A percentile compares a stretch with the other conserved stretches of the same genome.
These are phyloP conservation scores for Tanypteryx hageni DNA, from an alignment of 2,888 invertebrate species.

Conservation along the genomic window DNA sequence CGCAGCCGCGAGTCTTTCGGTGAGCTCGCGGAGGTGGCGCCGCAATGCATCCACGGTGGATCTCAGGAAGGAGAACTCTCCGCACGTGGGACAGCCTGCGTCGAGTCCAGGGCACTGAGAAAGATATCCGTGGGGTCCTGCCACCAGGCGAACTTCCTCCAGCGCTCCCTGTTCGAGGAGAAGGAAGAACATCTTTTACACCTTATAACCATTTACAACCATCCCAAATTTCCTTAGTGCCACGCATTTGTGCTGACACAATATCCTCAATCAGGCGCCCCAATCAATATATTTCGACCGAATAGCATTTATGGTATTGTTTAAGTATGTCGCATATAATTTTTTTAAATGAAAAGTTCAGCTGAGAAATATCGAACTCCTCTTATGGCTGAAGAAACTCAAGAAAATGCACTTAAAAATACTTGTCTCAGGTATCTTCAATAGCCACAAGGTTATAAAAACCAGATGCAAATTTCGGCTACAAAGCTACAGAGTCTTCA, in stretches of 20 bases:
- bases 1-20: slow-evolving; percentile 89
- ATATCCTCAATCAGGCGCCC: too few species aligned
- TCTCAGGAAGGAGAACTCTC: slow-evolving; percentile 90
- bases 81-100: slow-evolving; percentile 93
- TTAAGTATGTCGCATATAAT: too few species aligned
- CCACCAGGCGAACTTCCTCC: slow-evolving; percentile 91
- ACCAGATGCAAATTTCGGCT: too few species aligned
- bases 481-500: too few species aligned
- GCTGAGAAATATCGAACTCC: too few species aligned
- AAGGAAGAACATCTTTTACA: background rate
- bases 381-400: too few species aligned
- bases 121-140: slow-evolving; percentile 90
- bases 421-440: too few species aligned
- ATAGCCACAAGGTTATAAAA: too few species aligned
- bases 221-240: background rate
- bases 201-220: background rate
- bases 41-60: slow-evolving; percentile 89
- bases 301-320: too few species aligned
- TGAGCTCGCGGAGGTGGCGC: slow-evolving; percentile 88
- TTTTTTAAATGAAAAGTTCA: too few species aligned
- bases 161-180: slow-evolving; percentile 83
- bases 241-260: background rate
- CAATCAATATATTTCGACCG: too few species aligned
- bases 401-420: too few species aligned
- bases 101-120: slow-evolving; percentile 91